Base-by-base conservation (phyloP, 2,888 invertebrate species). In the Philaethria dido region DNA sequence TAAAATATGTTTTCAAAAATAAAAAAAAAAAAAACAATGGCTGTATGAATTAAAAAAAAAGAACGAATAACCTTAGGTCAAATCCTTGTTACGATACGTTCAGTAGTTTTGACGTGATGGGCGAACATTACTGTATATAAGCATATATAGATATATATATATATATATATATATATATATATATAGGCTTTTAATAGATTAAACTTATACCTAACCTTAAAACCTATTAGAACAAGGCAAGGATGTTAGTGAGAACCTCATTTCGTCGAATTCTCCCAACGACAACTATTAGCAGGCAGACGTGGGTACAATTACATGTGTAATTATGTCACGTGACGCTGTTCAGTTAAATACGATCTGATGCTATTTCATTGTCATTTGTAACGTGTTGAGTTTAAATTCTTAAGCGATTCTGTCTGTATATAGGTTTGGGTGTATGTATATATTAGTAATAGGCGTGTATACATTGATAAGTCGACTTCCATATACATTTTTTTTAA, bases 301-400 rank as follows among this genome's bases (percentile, higher is more conserved):
- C 62, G 66, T 29, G 55, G 42, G 25, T 67, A 48, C 44, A 61
- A 67, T 69, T 64, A 61, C 66, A 61, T 39, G 47, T 64, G 67
- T 64, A 67, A 69, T 67, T 67, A 64, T 44, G 55, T 44, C 52
- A 61, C 55, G 29, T 52, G 61, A 69, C n/a, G 48, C 66, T 60
- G 48, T 48, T 33, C 57, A 25, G 60, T 66, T 69, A 52, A 47
- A 54, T 47, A 48, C 59, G 44, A 60, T 44, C 48, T 64, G 16
- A 60, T 60, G 45, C 45, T 11, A 18, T 60, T 60, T 33, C 9
- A 60, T 8, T 60, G 14, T 14, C 45, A 60, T 14, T 13, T n/a
- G n/a, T n/a, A n/a, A 11, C 25, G 16, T 33, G 25, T 33, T 8
- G 18, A 29, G 29, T 29, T n/a, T 45, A 8, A 44, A 33, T 44